Base-by-base conservation (phyloP, 2,888 invertebrate genomes). In the Ochropleura plecta region DNA sequence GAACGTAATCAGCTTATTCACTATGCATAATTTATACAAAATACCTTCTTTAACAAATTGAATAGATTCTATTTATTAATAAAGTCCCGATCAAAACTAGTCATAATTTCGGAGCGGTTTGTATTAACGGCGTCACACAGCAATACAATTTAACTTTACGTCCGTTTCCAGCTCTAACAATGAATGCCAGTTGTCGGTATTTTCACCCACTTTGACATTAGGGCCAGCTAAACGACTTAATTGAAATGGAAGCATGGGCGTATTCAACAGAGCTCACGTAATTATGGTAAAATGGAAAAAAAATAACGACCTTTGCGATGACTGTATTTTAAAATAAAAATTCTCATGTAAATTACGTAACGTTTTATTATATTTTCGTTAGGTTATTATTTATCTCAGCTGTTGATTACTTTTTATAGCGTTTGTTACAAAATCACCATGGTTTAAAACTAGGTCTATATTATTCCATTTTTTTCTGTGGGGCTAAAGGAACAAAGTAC, bases 131-230 rank as follows among this genome's bases (percentile, higher is more conserved):
- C 81, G 79, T 79, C 84, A 85, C 81, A 83, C 81, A 78, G 86
- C 84, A 86, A 88, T 90, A 87, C 89, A 89, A 90, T 88, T 86
- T 89, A 85, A 90, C 87, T 91, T 88, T 87, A 90, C 82, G 85
- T 76, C 74, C 78, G 81, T 65, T 71, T 77, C 82, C 74, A 72
- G 78, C 76, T 78, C 72, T 87, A 76, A 81, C 85, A 89, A 90
- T 90, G 86, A 89, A 85, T 86, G 84, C 83, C 78, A 79, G 83
- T 83, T 78, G 86, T 75, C 80, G 82, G 86, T 88, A 87, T 89
- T 89, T 88, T 86, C 84, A 81, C 81, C 82, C 85, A 86, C 80
- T 88, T 82, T 77, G 77, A 82, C 76, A 79, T 76, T 78, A 85
- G 69, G 83, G 79, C 77, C 76, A 75, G 80, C 57, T 83, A 81